Evolutionary conservation across 2,797 vertebrate species (phyloP), one percentile per base, ranked within the genome.

Genomic region (Gouania willdenowi): DNA sequence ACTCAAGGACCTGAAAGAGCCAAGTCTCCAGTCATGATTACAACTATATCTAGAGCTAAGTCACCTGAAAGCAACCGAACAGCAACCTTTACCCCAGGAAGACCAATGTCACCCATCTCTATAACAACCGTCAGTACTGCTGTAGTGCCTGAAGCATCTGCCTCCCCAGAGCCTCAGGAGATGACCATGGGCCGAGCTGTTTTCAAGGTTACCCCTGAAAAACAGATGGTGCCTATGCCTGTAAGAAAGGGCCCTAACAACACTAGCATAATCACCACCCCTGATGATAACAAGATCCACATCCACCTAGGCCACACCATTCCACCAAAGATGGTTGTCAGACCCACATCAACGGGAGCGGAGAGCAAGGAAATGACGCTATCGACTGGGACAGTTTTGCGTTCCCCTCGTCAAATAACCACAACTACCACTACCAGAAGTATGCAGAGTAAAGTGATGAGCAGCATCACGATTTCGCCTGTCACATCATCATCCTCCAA

Each of bases 211-310:
- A 98, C 94, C 2, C 95, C 97, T 0, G 97, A 99, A 61, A 99
- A 98, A 60, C 94, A 95, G 76, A 92, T 92, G 17, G 94, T 92
- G 2, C 92, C 93, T 0, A 79, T 88, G 26, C 86, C 92, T 1
- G 65, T 91, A 49, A 86, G 93, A 45, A 97, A 95, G 58, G 91
- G 91, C 64, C 92, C 88, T n/a, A 74, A 87, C 62, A 97, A 89
- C 1, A 75, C 89, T 9, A 95, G 88, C 64, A 93, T 93, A 32
- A 93, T 97, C 54, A 95, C 94, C 6, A 82, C 83, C 25, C 95
- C 93, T 1, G 95, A 99, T 2, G 94, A 98, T 70, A 99, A 96
- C 71, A 98, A 95, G 81, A 98, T 97, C 66, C 95, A 97, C 58
- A 97, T 98, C 77, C 95, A 99, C 65, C 69, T 97, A 21, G 94